Base-by-base conservation (phyloP, 2,797 vertebrate genomes). In the Myotis daubentonii region DNA sequence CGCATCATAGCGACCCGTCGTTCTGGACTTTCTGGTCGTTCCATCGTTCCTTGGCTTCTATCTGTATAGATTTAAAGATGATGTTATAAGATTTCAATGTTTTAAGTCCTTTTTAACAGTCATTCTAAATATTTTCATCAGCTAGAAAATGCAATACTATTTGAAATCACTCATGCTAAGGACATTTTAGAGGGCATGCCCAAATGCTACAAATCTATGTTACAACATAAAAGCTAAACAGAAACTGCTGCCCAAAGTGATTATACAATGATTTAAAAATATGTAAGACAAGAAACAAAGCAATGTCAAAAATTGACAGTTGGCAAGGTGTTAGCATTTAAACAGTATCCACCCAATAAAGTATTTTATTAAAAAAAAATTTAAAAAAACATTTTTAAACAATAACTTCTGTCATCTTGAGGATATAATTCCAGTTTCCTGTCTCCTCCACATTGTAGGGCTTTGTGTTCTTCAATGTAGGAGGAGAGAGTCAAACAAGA, bases 371-470 rank as follows among this genome's bases (percentile, higher is more conserved):
- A 28, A 76, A 87, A 80, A 66, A 84, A 85, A 4, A 47, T 47
- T 47, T 47, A 47, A 85, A 79, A 79, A 53, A 81, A 83, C 4
- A 53, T 74, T 66, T 90, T 85, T 82, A 74, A 92, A 93, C 76
- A 96, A 94, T 95, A 70, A 93, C 92, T 78, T 91, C 30, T 81
- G 72, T 78, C 87, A 87, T 97, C 82, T 92, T 96, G 87, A 84
- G 87, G 95, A 95, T 85, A 85, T 92, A 89, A 89, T 95, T 92
- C 76, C 55, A 80, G 83, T 74, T 95, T 95, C 90, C 96, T 79
- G 65, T 95, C 60, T 95, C 41, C 17, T 95, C 83, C 75, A 78
- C 87, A 70, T 75, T 86, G 53, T 19, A 94, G 30, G 36, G 84
- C 36, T 78, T 93, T 44, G 20, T 96, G 88, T 89, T 92, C 80